These are phyloP conservation scores for Marasmarcha lunaedactyla DNA, from an alignment of 2,888 invertebrate genomes.

Conservation along the genomic window DNA sequence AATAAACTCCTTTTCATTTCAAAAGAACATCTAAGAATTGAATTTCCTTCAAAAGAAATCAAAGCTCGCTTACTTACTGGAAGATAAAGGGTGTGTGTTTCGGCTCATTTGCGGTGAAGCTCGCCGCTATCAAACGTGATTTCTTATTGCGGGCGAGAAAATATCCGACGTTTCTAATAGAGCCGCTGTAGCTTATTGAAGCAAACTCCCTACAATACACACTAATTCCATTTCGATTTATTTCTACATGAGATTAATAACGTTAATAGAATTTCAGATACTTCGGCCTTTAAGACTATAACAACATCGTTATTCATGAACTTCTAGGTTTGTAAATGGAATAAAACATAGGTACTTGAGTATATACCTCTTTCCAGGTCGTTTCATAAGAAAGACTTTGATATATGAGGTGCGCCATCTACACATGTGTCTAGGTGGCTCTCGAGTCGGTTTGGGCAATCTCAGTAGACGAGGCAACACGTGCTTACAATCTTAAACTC, in stretches of 20 bases:
- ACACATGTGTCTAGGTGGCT: conserved; percentile 1
- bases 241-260: conserved; percentile 28
- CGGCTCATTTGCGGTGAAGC: conserved; percentile 59
- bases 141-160: conserved; percentile 51
- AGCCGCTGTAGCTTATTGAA: conserved; percentile 33
- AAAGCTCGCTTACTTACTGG: conserved; percentile 55
- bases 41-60: conserved; percentile 33
- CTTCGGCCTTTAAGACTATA: background rate
- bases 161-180: conserved; percentile 34
- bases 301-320: background rate
- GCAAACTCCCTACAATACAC: conserved; percentile 20
- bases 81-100: conserved; percentile 61
- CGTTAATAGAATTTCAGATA: background rate
- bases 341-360: conserved; percentile 18
- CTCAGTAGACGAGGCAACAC: conserved; percentile 37
- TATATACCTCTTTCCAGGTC: conserved; percentile 40
- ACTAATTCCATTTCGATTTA: conserved; percentile 33
- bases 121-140: conserved; percentile 53
- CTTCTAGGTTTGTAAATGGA: conserved; percentile 5
- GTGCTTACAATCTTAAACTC: conserved; percentile 58
- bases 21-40: no score
- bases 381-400: conserved; percentile 53
- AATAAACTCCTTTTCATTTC: no score
- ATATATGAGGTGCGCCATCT: conserved; percentile 32
- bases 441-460: conserved; percentile 41